Base-by-base conservation (phyloP, 2,113 vertebrate species). In the Thryonomys swinderianus region DNA sequence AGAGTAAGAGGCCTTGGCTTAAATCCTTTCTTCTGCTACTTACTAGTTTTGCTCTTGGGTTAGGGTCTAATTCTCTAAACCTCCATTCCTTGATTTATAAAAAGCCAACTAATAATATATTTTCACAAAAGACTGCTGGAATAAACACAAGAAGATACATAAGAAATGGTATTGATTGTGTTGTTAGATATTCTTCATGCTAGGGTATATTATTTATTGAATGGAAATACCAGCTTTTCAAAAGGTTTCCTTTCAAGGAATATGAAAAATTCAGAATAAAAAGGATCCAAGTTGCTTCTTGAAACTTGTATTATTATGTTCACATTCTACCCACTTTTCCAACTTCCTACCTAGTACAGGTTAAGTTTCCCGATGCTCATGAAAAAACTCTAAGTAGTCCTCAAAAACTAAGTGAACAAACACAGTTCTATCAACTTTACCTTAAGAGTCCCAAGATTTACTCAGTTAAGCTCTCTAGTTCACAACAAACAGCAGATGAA, bases 271-370 rank as follows among this genome's bases (percentile, higher is more conserved):
- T 62, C 48, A 88, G 45, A 48, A 84, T 76, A 71, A 83, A 62
- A 55, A 32, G 83, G 30, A 64, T 85, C 21, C 74, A 40, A 20
- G 55, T 48, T 90, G 57, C 16, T 69, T 85, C 85, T 67, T 84
- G 45, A 80, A 95, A 90, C n/a, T 67, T 66, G 23, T 81, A 37
- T 32, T 57, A 74, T 59, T 59, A 90, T 32, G 18, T 74, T 94
- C 64, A 42, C 14, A 90, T 84, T 95, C 45, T 81, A 96, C 17
- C 13, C 69, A 91, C 74, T 85, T 92, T 71, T 88, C 48, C 88
- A 69, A 87, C 78, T 93, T 48, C 42, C 12, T 48, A 84, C 62
- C 32, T n/a, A 80, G 14, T 14, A 69, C 16, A 20, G 74, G 37
- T 88, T 7, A 16, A 71, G 40, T 95, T 96, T 95, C 40, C 32